Percentiles rank a stretch among this genome's conserved stretches.
Evolutionary conservation across 2,113 vertebrate genomes (phyloP).

Genomic region (Sprattus sprattus): DNA sequence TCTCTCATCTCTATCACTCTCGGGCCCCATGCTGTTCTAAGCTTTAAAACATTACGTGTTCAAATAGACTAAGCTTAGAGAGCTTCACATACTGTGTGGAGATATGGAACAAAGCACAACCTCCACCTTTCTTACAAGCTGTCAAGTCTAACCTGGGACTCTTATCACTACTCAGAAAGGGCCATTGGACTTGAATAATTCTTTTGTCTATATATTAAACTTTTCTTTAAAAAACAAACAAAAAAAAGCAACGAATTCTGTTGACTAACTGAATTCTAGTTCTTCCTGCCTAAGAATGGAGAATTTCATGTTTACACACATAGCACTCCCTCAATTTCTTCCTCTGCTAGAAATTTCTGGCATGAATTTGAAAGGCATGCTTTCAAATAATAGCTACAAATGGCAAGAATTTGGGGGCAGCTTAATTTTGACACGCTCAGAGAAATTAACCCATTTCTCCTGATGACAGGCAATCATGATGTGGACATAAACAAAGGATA

Average conservation of each 20-base stretch:
- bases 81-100: constrained; percentile 56
- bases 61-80: constrained; percentile 63
- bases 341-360: background rate
- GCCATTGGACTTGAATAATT: constrained; percentile 47
- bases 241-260: constrained; percentile 18
- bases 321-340: background rate
- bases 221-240: constrained; percentile 26
- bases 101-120: constrained; percentile 65
- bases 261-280: constrained; percentile 40
- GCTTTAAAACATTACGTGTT: constrained; percentile 65
- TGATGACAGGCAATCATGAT: background rate
- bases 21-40: constrained; percentile 61
- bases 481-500: background rate
- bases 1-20: constrained; percentile 53
- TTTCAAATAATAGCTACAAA: background rate
- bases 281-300: constrained; percentile 2
- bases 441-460: constrained; percentile 2
- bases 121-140: constrained; percentile 58
- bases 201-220: constrained; percentile 48
- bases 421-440: background rate
- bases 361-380: background rate
- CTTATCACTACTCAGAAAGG: constrained; percentile 55
- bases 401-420: background rate
- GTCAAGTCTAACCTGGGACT: constrained; percentile 62
- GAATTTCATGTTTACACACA: background rate